These are phyloP conservation scores for Acyrthosiphon pisum DNA, from an alignment of 1,140 invertebrate genomes.

Conservation along the genomic window DNA sequence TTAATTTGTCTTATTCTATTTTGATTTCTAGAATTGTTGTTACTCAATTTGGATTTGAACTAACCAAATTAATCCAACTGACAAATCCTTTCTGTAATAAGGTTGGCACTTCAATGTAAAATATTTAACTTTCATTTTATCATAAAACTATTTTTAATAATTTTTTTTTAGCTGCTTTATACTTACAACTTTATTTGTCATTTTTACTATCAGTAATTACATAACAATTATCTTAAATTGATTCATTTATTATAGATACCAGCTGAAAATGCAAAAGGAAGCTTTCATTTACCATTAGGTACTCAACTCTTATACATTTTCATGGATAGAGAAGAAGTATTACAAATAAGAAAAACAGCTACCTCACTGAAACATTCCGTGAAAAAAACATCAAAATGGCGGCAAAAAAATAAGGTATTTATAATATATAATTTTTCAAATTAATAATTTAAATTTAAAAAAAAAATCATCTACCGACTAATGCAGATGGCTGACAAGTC, in stretches of 20 bases:
- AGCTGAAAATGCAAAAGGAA: constrained; percentile 71
- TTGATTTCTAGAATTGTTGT: constrained; percentile 74
- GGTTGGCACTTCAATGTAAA: constrained; percentile 65
- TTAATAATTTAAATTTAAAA: background rate
- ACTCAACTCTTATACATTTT: constrained; percentile 81
- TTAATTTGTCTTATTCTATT: background rate
- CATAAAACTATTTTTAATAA: background rate
- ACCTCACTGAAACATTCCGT: constrained; percentile 31
- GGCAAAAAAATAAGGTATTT: constrained; percentile 48
- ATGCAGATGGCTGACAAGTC: constrained; percentile 1
- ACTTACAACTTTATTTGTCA: background rate
- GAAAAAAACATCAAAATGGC: constrained; percentile 40
- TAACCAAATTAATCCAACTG: constrained; percentile 79
- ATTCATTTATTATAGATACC: constrained; percentile 66
- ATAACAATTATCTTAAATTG: background rate
- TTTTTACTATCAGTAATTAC: background rate
- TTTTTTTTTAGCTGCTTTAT: background rate
- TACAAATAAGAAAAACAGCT: constrained; percentile 63
- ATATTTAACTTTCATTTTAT: background rate
- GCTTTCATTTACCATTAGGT: constrained; percentile 76
- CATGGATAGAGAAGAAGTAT: constrained; percentile 70
- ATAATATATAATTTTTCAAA: background rate
- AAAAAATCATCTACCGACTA: background rate
- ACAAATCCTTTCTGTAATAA: constrained; percentile 83
- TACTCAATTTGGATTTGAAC: constrained; percentile 74